phyloP scores from a whole-genome alignment of 2,797 vertebrate genomes.

The Typhlichthys subterraneus region DNA sequence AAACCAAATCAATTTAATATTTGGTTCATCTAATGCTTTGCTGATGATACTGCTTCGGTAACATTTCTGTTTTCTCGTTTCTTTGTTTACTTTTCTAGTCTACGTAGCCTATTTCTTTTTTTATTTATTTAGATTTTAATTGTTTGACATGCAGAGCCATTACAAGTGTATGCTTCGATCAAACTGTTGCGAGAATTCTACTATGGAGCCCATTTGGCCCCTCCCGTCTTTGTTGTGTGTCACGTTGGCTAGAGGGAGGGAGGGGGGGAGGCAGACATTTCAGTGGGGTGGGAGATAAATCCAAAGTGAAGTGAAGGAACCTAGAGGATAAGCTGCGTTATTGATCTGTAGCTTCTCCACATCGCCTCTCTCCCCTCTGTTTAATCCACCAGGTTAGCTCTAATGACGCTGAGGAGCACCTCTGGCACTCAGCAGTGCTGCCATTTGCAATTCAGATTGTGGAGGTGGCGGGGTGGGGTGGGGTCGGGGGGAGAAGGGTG shows the following conservation, averaged over 20 bases:
- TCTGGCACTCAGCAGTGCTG: constrained; percentile 61
- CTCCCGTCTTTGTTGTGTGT: too few species aligned
- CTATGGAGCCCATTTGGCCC: too few species aligned
- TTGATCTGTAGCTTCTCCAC: constrained; percentile 71
- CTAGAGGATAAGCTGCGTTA: constrained; percentile 63
- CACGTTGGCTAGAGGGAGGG: constrained; percentile 11
- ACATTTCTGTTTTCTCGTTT: background rate
- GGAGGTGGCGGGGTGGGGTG: constrained; percentile 20
- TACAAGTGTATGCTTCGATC: too few species aligned
- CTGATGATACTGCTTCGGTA: background rate
- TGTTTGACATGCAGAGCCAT: too few species aligned
- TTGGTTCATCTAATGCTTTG: constrained; percentile 9
- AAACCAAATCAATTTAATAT: too few species aligned
- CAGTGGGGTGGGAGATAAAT: constrained; percentile 53
- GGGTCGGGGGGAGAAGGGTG: constrained; percentile 2
- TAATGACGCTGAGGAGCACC: constrained; percentile 74
- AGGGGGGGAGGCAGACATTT: constrained; percentile 38
- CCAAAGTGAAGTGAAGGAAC: constrained; percentile 69
- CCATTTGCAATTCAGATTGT: constrained; percentile 78
- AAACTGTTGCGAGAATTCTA: too few species aligned
- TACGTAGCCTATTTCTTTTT: too few species aligned
- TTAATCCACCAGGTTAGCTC: constrained; percentile 74
- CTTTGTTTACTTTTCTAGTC: too few species aligned
- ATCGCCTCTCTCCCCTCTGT: constrained; percentile 55
- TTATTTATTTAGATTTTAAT: too few species aligned